Base-by-base conservation (phyloP, 2,888 invertebrate species). In the Cephus pygmeus region DNA sequence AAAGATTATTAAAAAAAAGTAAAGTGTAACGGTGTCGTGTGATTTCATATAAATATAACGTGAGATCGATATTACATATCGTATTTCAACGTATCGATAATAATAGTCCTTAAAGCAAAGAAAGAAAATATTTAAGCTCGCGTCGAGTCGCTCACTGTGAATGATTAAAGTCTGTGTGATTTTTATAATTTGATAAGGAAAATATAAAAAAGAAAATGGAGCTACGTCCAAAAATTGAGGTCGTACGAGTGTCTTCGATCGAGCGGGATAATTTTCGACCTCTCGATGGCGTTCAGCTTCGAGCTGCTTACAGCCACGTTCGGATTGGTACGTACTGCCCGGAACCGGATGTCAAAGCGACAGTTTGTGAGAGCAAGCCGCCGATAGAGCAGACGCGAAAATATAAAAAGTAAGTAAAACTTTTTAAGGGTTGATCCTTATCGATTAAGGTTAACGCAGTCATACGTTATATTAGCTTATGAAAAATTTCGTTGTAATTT, bases 271-370 rank as follows among this genome's bases (percentile, higher is more conserved):
- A 88, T 85, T 89, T 89, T 85, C 89, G 90, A 76, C 89, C 90
- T 31, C 80, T 90, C 76, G 90, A 91, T 79, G 90, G 90, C 75
- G 87, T 90, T 77, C 90, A 90, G 83, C 84, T 90, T 77, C 84
- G 89, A 74, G 87, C 89, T 40, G 86, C 88, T 69, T 90, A 89
- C 81, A 89, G 89, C 79, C 90, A 91, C 82, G 85, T 90, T 79
- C 87, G 90, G 74, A 85, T 90, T 68, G 90, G 90, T 73, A 89
- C 88, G 80, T 91, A 89, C 78, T 89, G 89, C 75, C 87, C 88
- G 79, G 90, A 90, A 79, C 87, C 89, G 79, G 89, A 88, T 83
- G 80, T 81, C 74, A 83, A 84, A 75, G 79, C 83, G 78, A 80
- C 83, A 78, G 82, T 83, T 76, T 85, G 85, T 81, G 88, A 87